Evolutionary conservation across 2,888 invertebrate species (phyloP).

Genomic region (Tenthredo distinguenda): DNA sequence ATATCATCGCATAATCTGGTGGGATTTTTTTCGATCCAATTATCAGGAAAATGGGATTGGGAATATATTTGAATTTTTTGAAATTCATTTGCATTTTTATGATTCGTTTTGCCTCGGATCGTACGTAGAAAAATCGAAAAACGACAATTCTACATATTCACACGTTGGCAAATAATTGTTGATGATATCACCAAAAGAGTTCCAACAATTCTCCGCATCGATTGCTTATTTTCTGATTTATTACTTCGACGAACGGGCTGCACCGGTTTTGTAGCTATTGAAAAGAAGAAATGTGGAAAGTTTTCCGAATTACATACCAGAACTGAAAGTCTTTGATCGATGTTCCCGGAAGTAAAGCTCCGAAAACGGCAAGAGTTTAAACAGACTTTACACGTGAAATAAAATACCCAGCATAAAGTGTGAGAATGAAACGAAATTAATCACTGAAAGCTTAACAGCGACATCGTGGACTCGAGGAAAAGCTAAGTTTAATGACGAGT

Average conservation of each 20-base stretch:
- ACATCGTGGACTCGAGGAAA: background rate
- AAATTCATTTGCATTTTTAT: conserved; percentile 23
- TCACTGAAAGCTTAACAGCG: background rate
- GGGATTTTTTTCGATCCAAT: background rate
- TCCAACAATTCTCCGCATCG: background rate
- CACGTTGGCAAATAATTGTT: background rate
- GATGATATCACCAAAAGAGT: background rate
- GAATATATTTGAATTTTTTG: conserved; percentile 1
- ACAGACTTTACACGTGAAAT: background rate
- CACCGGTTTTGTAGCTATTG: background rate
- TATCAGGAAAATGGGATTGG: background rate
- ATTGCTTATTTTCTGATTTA: conserved; percentile 2
- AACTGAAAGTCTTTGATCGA: background rate
- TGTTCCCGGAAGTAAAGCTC: background rate
- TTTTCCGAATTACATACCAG: background rate
- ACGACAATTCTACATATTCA: background rate
- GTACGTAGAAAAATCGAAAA: background rate
- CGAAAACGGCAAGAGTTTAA: background rate
- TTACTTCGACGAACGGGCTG: background rate
- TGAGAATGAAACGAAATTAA: background rate
- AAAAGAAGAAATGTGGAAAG: background rate
- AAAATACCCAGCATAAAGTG: background rate
- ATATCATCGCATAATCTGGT: background rate
- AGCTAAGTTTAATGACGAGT: background rate
- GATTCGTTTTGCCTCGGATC: background rate